Percentiles rank a stretch among this genome's conserved stretches.
Evolutionary conservation across 2,797 vertebrate species (phyloP).

Genomic region (Lagorchestes hirsutus): DNA sequence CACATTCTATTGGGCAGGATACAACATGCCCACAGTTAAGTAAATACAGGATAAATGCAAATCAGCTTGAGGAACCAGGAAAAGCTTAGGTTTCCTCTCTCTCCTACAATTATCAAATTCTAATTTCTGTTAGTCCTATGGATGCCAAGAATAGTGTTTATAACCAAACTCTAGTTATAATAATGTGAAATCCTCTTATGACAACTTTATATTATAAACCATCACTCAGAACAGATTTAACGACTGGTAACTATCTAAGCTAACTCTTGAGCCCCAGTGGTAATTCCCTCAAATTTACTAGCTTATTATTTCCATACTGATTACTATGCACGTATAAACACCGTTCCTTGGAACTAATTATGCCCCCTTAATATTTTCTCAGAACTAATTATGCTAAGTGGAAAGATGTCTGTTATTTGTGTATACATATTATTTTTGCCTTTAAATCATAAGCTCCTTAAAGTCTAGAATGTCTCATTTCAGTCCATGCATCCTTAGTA

Average conservation of each 20-base stretch:
- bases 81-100: neutral
- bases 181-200: neutral
- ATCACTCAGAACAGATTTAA: neutral
- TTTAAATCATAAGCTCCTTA: neutral
- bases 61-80: neutral
- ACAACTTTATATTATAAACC: neutral
- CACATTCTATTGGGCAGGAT: neutral
- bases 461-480: neutral
- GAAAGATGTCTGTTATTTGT: neutral
- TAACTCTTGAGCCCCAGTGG: neutral
- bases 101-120: neutral
- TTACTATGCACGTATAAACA: neutral
- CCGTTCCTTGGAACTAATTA: neutral
- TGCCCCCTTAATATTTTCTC: neutral
- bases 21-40: neutral
- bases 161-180: neutral
- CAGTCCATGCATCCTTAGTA: neutral
- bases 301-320: neutral
- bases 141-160: neutral
- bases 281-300: neutral
- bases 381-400: neutral
- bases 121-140: neutral
- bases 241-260: neutral
- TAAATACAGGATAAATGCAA: neutral
- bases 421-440: neutral